Base-by-base conservation (phyloP, 2,888 invertebrate species). In the Lacanobia oleracea region DNA sequence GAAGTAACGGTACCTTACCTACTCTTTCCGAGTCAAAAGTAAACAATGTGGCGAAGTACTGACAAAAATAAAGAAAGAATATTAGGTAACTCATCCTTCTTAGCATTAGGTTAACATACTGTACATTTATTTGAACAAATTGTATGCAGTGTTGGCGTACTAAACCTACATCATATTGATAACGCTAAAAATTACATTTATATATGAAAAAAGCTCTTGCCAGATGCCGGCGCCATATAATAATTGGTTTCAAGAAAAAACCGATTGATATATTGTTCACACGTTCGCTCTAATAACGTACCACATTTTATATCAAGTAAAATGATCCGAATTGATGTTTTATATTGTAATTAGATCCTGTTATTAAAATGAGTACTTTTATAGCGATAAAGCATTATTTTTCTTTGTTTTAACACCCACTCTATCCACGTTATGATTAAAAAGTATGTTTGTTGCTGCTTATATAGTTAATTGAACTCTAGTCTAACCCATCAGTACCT, bases 191-290 rank as follows among this genome's bases (percentile, higher is more conserved):
- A 81, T 70, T 79, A 63, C 66, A 64, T 68, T 78, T 61, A 59
- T 60, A 53, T 51, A 54, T 56, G 65, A 65, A 75, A 75, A 65
- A 63, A 60, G 54, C 40, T 73, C 27, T 65, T 51, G 48, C 60
- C 69, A 79, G 72, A 77, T 75, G 72, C 57, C 53, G 83, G 75
- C 83, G 84, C 83, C 85, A 72, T 81, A 67, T 81, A 84, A 84
- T 84, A 59, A 84, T 72, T 72, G 83, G 71, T 63, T 79, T 60
- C 81, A 71, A 65, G 67, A 85, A 82, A 81, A 84, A 83, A 73
- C 9, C 62, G 61, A 62, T 76, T 82, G 76, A 84, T 85, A 73
- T 83, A 85, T 83, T 70, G 69, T 60, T 64, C 62, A 63, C 33
- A 59, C 71, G 71, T 59, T 56, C 27, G 62, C 54, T 67, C 23